phyloP scores from a whole-genome alignment of 2,797 vertebrate genomes.

The Acrocephalus scirpaceus region DNA sequence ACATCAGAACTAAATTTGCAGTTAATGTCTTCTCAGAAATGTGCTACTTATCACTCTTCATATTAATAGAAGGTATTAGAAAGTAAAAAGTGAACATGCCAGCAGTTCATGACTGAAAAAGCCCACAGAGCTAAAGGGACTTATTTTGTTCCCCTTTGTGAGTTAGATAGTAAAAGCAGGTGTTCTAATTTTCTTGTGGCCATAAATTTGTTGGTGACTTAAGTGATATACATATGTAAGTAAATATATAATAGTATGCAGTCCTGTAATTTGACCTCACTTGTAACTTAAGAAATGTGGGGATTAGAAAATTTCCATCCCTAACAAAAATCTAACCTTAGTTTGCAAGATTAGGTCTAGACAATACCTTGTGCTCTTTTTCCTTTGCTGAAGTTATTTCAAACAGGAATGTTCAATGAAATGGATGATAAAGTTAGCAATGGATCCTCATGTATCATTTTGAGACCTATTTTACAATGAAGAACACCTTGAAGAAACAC shows the following conservation, averaged over 20 bases:
- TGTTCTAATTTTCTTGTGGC: not conserved
- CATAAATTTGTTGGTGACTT: not conserved
- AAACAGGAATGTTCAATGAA: not conserved
- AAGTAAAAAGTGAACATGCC: not conserved
- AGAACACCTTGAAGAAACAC: not conserved
- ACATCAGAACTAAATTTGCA: not conserved
- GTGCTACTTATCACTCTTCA: not conserved
- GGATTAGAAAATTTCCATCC: not conserved
- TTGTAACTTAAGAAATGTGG: not conserved
- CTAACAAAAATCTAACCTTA: not conserved
- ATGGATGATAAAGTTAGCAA: not conserved
- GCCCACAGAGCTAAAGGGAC: rapidly evolving
- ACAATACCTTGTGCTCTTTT: not conserved
- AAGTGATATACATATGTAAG: not conserved
- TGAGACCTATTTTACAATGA: not conserved
- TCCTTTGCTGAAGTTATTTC: not conserved
- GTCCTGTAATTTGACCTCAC: not conserved
- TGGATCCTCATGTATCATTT: not conserved
- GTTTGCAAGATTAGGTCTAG: not conserved
- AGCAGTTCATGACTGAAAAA: not conserved
- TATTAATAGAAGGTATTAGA: not conserved
- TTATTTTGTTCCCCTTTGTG: not conserved
- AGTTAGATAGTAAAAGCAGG: not conserved
- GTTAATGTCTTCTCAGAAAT: not conserved
- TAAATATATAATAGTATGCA: not conserved